Evolutionary conservation across 2,113 vertebrate genomes (phyloP), one percentile per base, ranked within the genome.

Genomic region (Reinhardtius hippoglossoides): DNA sequence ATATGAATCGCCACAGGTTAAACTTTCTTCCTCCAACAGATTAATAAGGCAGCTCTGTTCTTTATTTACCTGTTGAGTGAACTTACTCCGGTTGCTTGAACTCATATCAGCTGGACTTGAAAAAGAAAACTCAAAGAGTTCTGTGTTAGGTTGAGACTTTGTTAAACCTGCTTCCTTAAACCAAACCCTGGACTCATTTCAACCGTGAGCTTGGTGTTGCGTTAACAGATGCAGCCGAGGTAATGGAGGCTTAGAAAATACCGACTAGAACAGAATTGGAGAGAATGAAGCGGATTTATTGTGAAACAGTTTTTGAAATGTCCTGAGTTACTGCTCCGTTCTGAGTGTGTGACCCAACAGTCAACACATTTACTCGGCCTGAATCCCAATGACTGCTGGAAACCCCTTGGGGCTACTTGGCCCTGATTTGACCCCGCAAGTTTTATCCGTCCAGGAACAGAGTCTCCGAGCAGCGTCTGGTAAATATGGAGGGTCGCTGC

Each of bases 381-480:
- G 54, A 55, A 58, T 76, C 46, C 57, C 23, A 55, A 7, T 60
- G 69, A 70, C 46, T 69, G 82, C 70, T 74, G 27, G 58, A 74
- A 81, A 27, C 61, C 61, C 37, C n/a, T 78, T 46, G 55, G 72
- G 54, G 71, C 66, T 58, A 58, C 63, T 83, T 78, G 78, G 74
- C 79, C 81, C 54, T 65, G 70, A 78, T 78, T 75, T 82, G 76
- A 91, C 83, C 86, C 68, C 75, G 54, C 26, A 74, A 78, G 77
- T 78, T 84, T 80, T n/a, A 71, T 62, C 71, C 75, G 31, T 83
- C 21, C 55, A 54, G 54, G 54, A 71, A 40, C 26, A 55, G 60
- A 85, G 78, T 63, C 76, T 76, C 54, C 5, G 54, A 75, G 46
- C 66, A 42, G 56, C 69, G 76, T 26, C 74, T 71, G 61, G 37